Evolutionary conservation across 2,888 invertebrate genomes (phyloP).

Genomic region (Drosophila pegasa): DNA sequence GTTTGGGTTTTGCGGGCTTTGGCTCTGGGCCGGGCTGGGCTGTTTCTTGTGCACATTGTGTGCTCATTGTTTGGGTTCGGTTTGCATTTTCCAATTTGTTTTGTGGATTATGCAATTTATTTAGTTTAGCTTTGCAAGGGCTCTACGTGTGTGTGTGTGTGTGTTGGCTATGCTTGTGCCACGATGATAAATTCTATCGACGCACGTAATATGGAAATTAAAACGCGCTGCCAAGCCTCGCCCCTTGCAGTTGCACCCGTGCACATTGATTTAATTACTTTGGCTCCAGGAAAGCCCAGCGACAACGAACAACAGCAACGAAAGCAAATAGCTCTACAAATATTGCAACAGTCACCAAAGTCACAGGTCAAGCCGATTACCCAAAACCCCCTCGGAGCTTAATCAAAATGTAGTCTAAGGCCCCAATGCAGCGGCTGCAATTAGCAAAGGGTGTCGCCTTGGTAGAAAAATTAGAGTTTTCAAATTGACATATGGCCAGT

Average conservation of each 20-base stretch:
- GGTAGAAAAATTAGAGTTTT: neutral
- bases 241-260: neutral
- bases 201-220: slow-evolving; percentile 82
- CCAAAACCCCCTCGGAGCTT: neutral
- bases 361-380: slow-evolving; percentile 36
- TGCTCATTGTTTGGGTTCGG: slow-evolving; percentile 58
- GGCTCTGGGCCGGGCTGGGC: slow-evolving; percentile 8
- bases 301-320: slow-evolving; percentile 14
- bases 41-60: slow-evolving; percentile 46
- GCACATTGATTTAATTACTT: slow-evolving; percentile 65
- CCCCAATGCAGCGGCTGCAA: neutral
- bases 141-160: slow-evolving; percentile 27
- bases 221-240: slow-evolving; percentile 33
- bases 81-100: slow-evolving; percentile 70
- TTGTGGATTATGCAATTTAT: slow-evolving; percentile 71
- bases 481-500: neutral
- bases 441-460: slow-evolving; percentile 8
- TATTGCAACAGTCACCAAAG: slow-evolving; percentile 25
- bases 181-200: slow-evolving; percentile 75
- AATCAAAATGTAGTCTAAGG: slow-evolving; percentile 19
- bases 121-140: slow-evolving; percentile 62
- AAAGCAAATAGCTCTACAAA: slow-evolving; percentile 13
- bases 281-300: slow-evolving; percentile 25
- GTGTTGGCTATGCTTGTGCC: slow-evolving; percentile 17
- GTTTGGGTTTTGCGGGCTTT: slow-evolving; percentile 21